A percentile compares a stretch with the other conserved stretches of the same genome.
Conservation (phyloP, 2,113 vertebrate species). For the Gobius niger region DNA sequence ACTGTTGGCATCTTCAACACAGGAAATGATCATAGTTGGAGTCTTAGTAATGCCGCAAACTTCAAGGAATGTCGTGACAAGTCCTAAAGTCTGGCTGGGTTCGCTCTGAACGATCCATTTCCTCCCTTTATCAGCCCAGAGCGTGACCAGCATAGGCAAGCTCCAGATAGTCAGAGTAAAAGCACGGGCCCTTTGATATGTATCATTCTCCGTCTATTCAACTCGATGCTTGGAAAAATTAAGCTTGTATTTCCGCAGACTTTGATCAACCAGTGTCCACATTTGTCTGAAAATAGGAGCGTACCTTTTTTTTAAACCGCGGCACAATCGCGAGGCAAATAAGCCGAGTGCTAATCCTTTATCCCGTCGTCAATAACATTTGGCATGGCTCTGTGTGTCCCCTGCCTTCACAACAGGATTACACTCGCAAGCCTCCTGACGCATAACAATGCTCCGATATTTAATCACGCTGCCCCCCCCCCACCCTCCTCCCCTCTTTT, state of each 20-base stretch:
- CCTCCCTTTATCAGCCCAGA: no score
- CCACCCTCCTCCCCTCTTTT: no score
- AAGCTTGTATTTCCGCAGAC: neutral
- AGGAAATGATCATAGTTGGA: no score
- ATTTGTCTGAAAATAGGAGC: neutral
- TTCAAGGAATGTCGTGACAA: no score
- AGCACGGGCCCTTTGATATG: no score
- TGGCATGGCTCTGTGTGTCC: conserved; percentile 36
- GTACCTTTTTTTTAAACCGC: neutral
- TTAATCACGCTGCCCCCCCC: conserved; percentile 35
- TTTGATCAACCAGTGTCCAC: neutral
- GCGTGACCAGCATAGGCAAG: no score
- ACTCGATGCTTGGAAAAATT: neutral
- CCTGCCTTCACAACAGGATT: conserved; percentile 42
- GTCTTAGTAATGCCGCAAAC: no score
- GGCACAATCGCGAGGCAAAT: conserved; percentile 24
- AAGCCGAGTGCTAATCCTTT: conserved; percentile 36
- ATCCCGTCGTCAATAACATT: conserved; percentile 40
- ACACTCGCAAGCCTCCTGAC: conserved; percentile 36
- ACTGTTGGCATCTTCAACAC: no score
- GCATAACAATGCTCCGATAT: conserved; percentile 46
- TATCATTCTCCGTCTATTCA: neutral
- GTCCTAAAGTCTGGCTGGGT: no score
- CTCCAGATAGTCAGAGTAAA: no score
- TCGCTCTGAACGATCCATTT: no score